A percentile compares a stretch with the other conserved stretches of the same genome.
These are phyloP conservation scores for Nasua narica DNA, from an alignment of 2,797 vertebrate genomes.

Conservation along the genomic window DNA sequence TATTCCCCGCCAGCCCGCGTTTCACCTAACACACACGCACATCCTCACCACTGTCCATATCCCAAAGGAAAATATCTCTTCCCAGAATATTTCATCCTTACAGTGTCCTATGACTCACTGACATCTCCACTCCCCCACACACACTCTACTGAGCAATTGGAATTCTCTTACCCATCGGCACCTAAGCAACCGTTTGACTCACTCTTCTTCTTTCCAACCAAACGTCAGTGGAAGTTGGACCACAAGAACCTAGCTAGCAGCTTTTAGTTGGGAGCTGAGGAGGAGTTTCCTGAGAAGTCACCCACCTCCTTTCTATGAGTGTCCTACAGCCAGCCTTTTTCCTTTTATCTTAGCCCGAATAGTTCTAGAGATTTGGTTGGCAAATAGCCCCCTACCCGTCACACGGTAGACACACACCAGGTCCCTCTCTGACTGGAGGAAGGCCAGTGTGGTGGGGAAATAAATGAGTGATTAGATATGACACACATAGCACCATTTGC, in stretches of 20 bases:
- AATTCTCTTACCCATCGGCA: not conserved
- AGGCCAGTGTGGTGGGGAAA: not conserved
- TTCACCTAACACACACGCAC: not conserved
- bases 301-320: not conserved
- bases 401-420: not conserved
- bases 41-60: accelerated
- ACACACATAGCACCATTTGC: not conserved
- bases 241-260: not conserved
- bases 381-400: not conserved
- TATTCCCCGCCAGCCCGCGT: not conserved
- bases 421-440: not conserved
- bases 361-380: not conserved
- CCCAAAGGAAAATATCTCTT: slow-evolving; percentile 26
- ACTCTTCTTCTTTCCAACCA: not conserved
- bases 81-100: not conserved
- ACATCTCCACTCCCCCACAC: not conserved
- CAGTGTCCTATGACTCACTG: not conserved
- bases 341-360: not conserved
- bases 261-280: not conserved
- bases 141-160: not conserved
- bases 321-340: not conserved
- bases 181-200: not conserved
- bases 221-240: not conserved
- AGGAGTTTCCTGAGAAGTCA: not conserved
- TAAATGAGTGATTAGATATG: not conserved